Conservation (phyloP, 2,797 vertebrate genomes). For the Tokudaia muenninki region DNA sequence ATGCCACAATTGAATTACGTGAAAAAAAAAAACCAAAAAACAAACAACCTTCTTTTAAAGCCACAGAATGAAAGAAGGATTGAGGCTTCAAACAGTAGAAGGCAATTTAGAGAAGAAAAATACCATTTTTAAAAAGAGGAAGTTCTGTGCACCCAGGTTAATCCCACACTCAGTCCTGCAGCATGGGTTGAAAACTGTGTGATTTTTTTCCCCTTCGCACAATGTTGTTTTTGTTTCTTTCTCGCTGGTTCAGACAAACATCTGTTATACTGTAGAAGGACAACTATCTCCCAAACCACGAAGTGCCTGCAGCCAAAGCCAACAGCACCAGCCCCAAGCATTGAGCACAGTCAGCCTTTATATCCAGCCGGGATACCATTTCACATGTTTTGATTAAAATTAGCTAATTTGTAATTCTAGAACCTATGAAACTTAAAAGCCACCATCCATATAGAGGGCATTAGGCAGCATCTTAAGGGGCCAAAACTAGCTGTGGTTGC, state of each 20-base stretch:
- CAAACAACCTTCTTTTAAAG: slow-evolving; percentile 53
- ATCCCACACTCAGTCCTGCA: slow-evolving; percentile 88
- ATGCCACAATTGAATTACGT: background rate
- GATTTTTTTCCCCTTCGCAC: slow-evolving; percentile 92
- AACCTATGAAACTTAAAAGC: slow-evolving; percentile 97
- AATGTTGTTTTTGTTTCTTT: slow-evolving; percentile 99
- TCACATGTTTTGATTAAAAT: slow-evolving; percentile 99
- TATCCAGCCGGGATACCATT: slow-evolving; percentile 97
- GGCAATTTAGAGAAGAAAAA: slow-evolving; percentile 68
- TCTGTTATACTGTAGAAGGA: slow-evolving; percentile 97
- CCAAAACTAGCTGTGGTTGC: slow-evolving; percentile 84
- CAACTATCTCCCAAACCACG: slow-evolving; percentile 98
- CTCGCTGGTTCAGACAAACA: slow-evolving; percentile 99
- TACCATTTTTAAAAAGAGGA: slow-evolving; percentile 76
- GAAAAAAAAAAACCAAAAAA: background rate
- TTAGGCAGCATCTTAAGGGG: slow-evolving; percentile 88
- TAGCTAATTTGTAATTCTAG: slow-evolving; percentile 99
- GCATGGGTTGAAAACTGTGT: slow-evolving; percentile 90
- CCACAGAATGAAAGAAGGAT: slow-evolving; percentile 76
- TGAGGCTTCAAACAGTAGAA: slow-evolving; percentile 75
- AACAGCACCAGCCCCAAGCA: slow-evolving; percentile 96
- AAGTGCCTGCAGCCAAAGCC: slow-evolving; percentile 96
- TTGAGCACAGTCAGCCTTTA: slow-evolving; percentile 96
- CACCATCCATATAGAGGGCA: slow-evolving; percentile 93
- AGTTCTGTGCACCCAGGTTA: slow-evolving; percentile 80